phyloP scores from a whole-genome alignment of 2,113 vertebrate genomes.

The Leptobrachium leishanense region DNA sequence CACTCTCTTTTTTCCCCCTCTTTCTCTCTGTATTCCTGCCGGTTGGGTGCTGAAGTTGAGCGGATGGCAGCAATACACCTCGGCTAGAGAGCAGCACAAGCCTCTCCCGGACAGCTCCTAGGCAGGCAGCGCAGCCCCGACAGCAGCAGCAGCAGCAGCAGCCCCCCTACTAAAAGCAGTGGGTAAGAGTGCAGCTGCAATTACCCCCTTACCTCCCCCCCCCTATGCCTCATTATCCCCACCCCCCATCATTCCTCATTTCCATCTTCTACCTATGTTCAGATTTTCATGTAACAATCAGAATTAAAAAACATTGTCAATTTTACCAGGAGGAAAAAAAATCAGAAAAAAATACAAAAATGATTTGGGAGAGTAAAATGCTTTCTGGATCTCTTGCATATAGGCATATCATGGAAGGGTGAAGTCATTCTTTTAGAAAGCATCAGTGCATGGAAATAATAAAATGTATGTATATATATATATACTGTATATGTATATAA shows the following conservation, averaged over 20 bases:
- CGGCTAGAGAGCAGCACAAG: slow-evolving; percentile 56
- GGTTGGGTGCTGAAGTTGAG: slow-evolving; percentile 74
- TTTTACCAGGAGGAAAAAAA: slow-evolving; percentile 1
- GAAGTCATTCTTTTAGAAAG: not conserved
- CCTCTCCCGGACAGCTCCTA: slow-evolving; percentile 23
- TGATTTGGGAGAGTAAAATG: not conserved
- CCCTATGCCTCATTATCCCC: not conserved
- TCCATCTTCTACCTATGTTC: not conserved
- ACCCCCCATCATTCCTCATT: not conserved
- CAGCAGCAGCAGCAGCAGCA: slow-evolving; percentile 45
- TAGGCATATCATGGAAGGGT: not conserved
- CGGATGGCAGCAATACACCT: slow-evolving; percentile 66
- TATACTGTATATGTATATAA: too few species aligned
- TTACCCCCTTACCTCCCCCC: not conserved
- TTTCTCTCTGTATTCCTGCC: slow-evolving; percentile 56
- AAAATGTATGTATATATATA: not conserved
- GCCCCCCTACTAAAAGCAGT: slow-evolving; percentile 57
- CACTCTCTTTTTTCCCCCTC: slow-evolving; percentile 23
- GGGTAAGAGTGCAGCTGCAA: slow-evolving; percentile 60
- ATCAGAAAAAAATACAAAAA: not conserved
- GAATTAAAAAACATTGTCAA: slow-evolving; percentile 66
- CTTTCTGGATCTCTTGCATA: not conserved
- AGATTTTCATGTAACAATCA: not conserved
- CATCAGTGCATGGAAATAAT: not conserved
- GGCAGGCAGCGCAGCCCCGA: slow-evolving; percentile 44